Conservation (phyloP, 2,113 vertebrate species). For the Eidolon helvum region DNA sequence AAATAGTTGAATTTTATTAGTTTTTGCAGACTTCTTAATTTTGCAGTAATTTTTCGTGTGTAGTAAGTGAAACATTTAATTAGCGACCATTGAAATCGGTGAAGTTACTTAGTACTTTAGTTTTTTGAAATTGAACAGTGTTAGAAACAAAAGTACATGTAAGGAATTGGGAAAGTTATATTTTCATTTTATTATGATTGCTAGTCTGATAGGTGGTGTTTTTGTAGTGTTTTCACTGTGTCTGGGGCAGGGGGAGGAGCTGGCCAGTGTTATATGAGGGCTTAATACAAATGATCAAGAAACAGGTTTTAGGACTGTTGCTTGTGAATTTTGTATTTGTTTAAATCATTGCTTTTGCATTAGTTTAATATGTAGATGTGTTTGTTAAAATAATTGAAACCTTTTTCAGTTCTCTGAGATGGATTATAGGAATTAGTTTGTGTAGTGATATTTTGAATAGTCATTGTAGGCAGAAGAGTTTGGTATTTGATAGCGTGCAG, state of each 20-base stretch:
- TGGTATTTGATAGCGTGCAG: neutral
- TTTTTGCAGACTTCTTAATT: slow-evolving; percentile 18
- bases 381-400: slow-evolving; percentile 5
- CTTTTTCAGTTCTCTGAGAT: neutral
- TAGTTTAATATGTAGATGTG: neutral
- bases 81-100: neutral
- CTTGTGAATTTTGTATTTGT: slow-evolving; percentile 19
- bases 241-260: neutral
- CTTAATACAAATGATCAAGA: neutral
- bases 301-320: slow-evolving; percentile 1
- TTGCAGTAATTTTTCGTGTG: neutral
- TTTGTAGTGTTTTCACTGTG: neutral
- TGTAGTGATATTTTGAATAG: neutral
- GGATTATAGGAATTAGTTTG: neutral
- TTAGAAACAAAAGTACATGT: neutral
- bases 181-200: slow-evolving; percentile 7
- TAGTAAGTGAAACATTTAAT: neutral
- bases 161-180: neutral
- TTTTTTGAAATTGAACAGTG: neutral
- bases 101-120: neutral
- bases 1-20: neutral
- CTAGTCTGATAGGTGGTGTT: slow-evolving; percentile 1
- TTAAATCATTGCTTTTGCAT: neutral
- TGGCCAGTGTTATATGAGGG: neutral
- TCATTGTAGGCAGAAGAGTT: neutral